Evolutionary conservation across 2,113 vertebrate species (phyloP).

Genomic region (Atherinomorus stipes): DNA sequence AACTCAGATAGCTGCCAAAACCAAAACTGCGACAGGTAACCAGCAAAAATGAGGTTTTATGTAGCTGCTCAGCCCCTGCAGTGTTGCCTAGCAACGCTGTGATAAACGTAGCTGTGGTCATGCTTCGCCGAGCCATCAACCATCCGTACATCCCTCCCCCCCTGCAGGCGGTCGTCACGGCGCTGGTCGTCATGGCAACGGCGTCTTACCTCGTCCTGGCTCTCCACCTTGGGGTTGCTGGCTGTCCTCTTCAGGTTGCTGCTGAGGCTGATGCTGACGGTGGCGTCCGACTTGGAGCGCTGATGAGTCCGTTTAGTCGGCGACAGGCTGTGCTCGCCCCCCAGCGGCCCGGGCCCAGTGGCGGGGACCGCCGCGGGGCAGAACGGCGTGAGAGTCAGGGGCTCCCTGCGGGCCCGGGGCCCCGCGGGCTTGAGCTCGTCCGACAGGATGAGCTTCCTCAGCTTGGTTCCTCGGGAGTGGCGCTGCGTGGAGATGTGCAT

Average conservation of each 20-base stretch:
- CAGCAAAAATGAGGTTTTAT: too few relatives aligned
- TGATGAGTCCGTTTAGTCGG: conserved; percentile 97
- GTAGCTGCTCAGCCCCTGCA: too few relatives aligned
- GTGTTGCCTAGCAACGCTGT: too few relatives aligned
- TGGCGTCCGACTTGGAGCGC: conserved; percentile 96
- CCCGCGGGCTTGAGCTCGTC: conserved; percentile 91
- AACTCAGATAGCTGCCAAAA: too few relatives aligned
- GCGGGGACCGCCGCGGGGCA: conserved; percentile 13
- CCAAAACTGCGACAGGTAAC: too few relatives aligned
- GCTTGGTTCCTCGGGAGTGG: conserved; percentile 93
- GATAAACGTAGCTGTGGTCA: too few relatives aligned
- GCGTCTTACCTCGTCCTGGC: conserved; percentile 88
- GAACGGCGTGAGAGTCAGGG: conserved; percentile 62
- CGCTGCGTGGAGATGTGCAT: conserved; percentile 98
- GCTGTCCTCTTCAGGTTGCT: conserved; percentile 96
- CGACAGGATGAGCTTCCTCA: conserved; percentile 92
- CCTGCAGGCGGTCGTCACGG: too few relatives aligned
- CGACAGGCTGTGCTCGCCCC: conserved; percentile 84
- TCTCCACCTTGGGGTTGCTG: conserved; percentile 97
- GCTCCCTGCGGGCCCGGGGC: conserved; percentile 82
- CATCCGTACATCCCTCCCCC: too few relatives aligned
- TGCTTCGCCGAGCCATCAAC: too few relatives aligned
- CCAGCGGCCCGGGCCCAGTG: conserved; percentile 72
- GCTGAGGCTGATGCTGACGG: conserved; percentile 91
- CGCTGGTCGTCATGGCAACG: too few relatives aligned